Percentiles rank a stretch among this genome's conserved stretches.
phyloP scores from a whole-genome alignment of 2,797 vertebrate genomes.

The Rhinatrema bivittatum region DNA sequence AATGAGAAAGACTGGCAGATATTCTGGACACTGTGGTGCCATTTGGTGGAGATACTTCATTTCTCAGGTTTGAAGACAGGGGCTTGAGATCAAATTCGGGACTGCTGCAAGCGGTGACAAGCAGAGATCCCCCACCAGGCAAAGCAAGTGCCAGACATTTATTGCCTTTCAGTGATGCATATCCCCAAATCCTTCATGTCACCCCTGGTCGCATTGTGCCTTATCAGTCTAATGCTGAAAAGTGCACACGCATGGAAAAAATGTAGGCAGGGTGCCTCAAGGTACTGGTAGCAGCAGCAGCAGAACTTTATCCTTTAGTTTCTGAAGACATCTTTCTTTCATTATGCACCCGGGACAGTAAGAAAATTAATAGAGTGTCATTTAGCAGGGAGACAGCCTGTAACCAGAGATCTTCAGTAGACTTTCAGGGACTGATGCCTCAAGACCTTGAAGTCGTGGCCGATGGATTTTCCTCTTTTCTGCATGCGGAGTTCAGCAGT shows the following conservation, averaged over 20 bases:
- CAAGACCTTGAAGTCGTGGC: conserved; percentile 64
- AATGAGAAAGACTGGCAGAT: conserved; percentile 19
- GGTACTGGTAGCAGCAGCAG: conserved; percentile 63
- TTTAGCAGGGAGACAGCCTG: conserved; percentile 63
- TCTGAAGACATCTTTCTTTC: conserved; percentile 84
- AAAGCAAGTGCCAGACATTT: conserved; percentile 57
- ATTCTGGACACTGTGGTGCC: conserved; percentile 58
- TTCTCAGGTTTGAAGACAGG: conserved; percentile 50
- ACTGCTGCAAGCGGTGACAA: conserved; percentile 59
- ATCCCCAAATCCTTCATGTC: conserved; percentile 56
- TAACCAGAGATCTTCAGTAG: conserved; percentile 54
- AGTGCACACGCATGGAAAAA: conserved; percentile 92
- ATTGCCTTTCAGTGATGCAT: conserved; percentile 74
- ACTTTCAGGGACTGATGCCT: conserved; percentile 71
- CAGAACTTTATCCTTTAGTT: conserved; percentile 76
- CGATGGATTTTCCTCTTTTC: conserved; percentile 49
- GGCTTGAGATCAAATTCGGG: conserved; percentile 50
- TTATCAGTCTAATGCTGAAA: conserved; percentile 79
- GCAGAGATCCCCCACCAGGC: conserved; percentile 64
- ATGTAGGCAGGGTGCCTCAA: conserved; percentile 78
- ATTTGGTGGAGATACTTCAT: conserved; percentile 40
- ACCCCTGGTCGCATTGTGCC: conserved; percentile 55
- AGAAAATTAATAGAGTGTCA: conserved; percentile 89
- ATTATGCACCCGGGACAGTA: conserved; percentile 64
- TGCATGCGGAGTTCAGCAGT: conserved; percentile 60